A percentile compares a stretch with the other conserved stretches of the same genome.
phyloP scores from a whole-genome alignment of 2,797 vertebrate genomes.

The Prionace glauca region DNA sequence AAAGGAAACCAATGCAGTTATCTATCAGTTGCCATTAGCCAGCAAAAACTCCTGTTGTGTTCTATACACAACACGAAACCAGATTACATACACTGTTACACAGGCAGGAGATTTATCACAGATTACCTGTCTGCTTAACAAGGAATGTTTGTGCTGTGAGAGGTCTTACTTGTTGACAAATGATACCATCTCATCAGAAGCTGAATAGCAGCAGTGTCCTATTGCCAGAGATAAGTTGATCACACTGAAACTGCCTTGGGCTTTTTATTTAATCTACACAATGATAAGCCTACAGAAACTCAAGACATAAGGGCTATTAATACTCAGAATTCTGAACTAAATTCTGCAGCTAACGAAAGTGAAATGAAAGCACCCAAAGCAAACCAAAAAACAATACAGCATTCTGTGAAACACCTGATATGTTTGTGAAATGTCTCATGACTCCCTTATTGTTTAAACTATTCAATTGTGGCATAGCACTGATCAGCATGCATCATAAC shows the following conservation, averaged over 20 bases:
- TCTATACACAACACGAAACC: neutral
- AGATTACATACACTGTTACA: neutral
- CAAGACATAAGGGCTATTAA: neutral
- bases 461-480: neutral
- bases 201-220: neutral
- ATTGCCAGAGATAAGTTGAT: neutral
- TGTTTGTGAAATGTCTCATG: neutral
- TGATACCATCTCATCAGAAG: constrained; percentile 17
- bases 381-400: neutral
- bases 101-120: neutral
- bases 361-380: neutral
- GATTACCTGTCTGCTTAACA: neutral
- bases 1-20: neutral
- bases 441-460: neutral
- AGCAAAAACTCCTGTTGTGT: neutral
- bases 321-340: neutral
- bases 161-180: neutral
- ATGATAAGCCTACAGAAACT: neutral
- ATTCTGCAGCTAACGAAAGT: neutral
- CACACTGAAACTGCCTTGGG: neutral
- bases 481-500: neutral
- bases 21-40: neutral
- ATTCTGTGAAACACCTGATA: neutral
- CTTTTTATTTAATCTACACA: neutral
- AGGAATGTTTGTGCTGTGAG: neutral